Conservation (phyloP, 2,888 invertebrate species). For the Physocephala rufipes region DNA sequence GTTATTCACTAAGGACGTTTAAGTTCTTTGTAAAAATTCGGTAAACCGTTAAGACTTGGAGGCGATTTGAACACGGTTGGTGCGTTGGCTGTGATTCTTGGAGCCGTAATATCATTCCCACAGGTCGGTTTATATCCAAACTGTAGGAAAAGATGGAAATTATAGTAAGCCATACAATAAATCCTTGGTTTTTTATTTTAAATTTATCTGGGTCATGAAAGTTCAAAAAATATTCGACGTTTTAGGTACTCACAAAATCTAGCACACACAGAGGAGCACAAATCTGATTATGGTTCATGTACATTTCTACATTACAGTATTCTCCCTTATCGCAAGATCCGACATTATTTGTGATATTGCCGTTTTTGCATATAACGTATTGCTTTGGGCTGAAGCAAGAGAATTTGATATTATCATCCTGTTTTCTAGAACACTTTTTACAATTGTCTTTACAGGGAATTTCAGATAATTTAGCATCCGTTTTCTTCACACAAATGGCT, state of each 20-base stretch:
- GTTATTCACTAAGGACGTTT: not conserved
- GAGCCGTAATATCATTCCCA: not conserved
- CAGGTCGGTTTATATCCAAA: not conserved
- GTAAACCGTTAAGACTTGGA: not conserved
- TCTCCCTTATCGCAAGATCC: not conserved
- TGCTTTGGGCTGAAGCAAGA: slow-evolving; percentile 3
- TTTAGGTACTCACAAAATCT: not conserved
- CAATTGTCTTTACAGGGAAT: not conserved
- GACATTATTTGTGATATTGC: not conserved
- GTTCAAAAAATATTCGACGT: not conserved
- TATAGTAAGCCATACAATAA: not conserved
- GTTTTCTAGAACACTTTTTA: not conserved
- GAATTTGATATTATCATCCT: not conserved
- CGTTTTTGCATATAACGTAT: not conserved
- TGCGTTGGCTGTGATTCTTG: not conserved
- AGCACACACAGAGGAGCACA: not conserved
- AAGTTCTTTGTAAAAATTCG: not conserved
- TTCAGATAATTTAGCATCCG: not conserved
- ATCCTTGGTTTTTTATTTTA: not conserved
- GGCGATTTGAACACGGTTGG: not conserved
- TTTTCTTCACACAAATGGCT: not conserved
- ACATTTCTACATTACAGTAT: not conserved
- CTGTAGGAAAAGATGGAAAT: not conserved
- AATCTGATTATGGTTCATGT: not conserved
- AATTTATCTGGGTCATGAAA: not conserved